A percentile compares a stretch with the other conserved stretches of the same genome.
phyloP scores from a whole-genome alignment of 2,888 invertebrate genomes.

The Stomorhina lunata region DNA sequence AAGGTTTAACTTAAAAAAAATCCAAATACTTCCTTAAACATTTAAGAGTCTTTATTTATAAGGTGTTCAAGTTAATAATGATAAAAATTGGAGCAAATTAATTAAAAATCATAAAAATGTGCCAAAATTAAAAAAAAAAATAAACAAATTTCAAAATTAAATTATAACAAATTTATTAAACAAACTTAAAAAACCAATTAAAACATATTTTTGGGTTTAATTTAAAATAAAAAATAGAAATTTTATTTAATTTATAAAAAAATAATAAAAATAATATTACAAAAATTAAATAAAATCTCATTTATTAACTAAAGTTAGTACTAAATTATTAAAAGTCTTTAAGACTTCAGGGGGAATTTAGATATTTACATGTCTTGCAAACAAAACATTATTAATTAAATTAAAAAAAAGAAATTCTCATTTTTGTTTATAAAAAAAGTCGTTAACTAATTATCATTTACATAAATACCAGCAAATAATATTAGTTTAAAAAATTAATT shows the following conservation, averaged over 20 bases:
- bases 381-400: not conserved
- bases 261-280: slow-evolving; percentile 25
- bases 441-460: slow-evolving; percentile 55
- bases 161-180: not conserved
- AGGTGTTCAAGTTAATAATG: too few species aligned
- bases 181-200: slow-evolving; percentile 24
- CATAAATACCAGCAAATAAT: slow-evolving; percentile 47
- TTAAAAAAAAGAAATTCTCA: not conserved
- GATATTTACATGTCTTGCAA: slow-evolving; percentile 26
- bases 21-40: too few species aligned
- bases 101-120: too few species aligned
- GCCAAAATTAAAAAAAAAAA: slow-evolving; percentile 30
- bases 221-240: slow-evolving; percentile 11
- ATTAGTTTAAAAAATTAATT: slow-evolving; percentile 26
- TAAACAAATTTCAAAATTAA: slow-evolving; percentile 6
- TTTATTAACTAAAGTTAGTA: slow-evolving; percentile 42
- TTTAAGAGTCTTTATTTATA: too few species aligned
- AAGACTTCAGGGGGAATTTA: not conserved
- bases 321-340: not conserved
- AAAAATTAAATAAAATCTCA: slow-evolving; percentile 30
- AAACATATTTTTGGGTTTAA: slow-evolving; percentile 28
- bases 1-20: too few species aligned
- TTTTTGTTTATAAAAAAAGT: not conserved
- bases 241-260: slow-evolving; percentile 52
- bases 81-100: too few species aligned